Evolutionary conservation across 2,113 vertebrate species (phyloP).

Genomic region (Calonectris borealis): DNA sequence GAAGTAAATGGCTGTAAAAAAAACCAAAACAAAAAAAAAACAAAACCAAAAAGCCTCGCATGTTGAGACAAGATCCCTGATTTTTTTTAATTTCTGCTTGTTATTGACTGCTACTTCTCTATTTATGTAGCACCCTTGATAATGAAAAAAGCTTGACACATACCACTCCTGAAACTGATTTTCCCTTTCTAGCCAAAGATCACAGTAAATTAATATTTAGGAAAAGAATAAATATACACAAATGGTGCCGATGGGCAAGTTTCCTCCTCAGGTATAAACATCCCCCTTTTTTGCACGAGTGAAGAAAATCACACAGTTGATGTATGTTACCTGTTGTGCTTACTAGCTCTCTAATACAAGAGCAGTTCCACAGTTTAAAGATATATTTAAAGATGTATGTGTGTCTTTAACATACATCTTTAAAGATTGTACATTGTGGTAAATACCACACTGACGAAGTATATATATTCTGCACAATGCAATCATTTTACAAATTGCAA

Average conservation of each 20-base stretch:
- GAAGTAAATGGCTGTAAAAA: neutral
- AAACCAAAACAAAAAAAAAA: no score
- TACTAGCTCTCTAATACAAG: neutral
- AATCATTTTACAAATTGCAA: neutral
- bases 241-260: neutral
- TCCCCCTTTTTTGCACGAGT: no score
- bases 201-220: neutral
- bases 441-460: neutral
- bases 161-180: neutral
- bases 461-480: neutral
- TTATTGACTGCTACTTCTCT: neutral
- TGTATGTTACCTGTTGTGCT: neutral
- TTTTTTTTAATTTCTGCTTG: neutral
- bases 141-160: fast-evolving
- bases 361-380: neutral
- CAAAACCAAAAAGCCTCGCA: neutral
- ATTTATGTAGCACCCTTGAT: no score
- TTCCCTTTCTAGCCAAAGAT: neutral
- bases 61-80: neutral
- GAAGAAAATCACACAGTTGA: neutral
- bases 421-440: neutral
- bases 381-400: neutral
- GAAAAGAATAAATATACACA: neutral
- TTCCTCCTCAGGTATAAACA: neutral
- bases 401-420: neutral